Conservation (phyloP, 2,797 vertebrate genomes). For the Pipistrellus pygmaeus region DNA sequence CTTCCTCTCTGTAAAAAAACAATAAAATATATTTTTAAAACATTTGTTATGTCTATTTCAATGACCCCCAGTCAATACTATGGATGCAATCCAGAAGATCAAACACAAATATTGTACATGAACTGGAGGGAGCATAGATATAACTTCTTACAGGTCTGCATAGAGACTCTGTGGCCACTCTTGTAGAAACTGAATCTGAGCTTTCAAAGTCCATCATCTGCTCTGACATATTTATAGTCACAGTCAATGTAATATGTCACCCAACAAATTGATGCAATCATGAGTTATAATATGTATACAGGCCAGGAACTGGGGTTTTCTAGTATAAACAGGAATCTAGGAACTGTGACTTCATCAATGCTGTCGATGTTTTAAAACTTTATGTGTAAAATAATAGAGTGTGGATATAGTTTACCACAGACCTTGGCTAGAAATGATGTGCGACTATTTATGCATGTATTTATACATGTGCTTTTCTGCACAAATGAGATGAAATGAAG, state of each 20-base stretch:
- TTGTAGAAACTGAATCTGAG: neutral
- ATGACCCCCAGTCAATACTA: neutral
- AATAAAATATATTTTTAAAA: neutral
- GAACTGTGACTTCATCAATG: slow-evolving; percentile 57
- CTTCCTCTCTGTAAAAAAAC: too few relatives aligned
- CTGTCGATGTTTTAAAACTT: slow-evolving; percentile 58
- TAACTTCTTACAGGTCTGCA: neutral
- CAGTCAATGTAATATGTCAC: slow-evolving; percentile 52
- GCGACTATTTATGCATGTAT: slow-evolving; percentile 51
- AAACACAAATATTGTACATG: neutral
- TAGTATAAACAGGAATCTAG: slow-evolving; percentile 35
- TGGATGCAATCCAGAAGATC: neutral
- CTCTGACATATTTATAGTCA: neutral
- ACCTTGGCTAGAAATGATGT: slow-evolving; percentile 23
- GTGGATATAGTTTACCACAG: slow-evolving; percentile 31
- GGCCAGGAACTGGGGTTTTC: neutral
- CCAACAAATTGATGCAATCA: neutral
- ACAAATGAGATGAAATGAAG: slow-evolving; percentile 24
- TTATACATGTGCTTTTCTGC: slow-evolving; percentile 24
- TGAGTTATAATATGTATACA: neutral
- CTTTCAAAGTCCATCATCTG: neutral
- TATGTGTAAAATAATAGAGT: slow-evolving; percentile 42
- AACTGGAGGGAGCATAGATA: neutral
- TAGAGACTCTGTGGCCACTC: neutral
- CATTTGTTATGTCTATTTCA: neutral